A percentile compares a stretch with the other conserved stretches of the same genome.
These are phyloP conservation scores for Thamnaconus septentrionalis DNA, from an alignment of 2,113 vertebrate genomes.

Conservation along the genomic window DNA sequence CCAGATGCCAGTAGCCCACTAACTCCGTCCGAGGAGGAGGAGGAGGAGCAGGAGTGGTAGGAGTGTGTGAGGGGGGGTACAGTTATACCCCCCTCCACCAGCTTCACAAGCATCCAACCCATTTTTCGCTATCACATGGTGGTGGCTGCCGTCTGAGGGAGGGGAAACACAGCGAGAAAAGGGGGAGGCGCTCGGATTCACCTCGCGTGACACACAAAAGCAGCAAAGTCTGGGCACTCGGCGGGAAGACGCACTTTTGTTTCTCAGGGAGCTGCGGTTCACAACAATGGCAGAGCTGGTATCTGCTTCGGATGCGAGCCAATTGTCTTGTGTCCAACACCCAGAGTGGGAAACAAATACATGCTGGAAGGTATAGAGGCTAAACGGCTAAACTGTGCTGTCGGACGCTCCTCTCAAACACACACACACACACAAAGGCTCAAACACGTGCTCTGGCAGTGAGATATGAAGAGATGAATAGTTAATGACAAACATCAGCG, in stretches of 20 bases:
- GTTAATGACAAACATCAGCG: constrained; percentile 60
- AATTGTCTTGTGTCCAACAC: too few relatives aligned
- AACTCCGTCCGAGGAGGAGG: constrained; percentile 35
- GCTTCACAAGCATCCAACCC: constrained; percentile 24
- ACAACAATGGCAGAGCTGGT: too few relatives aligned
- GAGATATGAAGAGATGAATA: constrained; percentile 62
- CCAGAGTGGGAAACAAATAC: too few relatives aligned
- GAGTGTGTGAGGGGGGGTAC: constrained; percentile 35
- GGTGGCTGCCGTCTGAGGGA: constrained; percentile 14
- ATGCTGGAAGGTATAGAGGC: too few relatives aligned
- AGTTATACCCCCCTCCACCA: constrained; percentile 50
- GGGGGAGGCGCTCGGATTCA: constrained; percentile 28
- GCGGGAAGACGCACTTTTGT: too few relatives aligned
- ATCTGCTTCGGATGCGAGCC: too few relatives aligned
- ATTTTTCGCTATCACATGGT: constrained; percentile 1
- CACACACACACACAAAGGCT: constrained; percentile 1
- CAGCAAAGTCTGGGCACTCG: too few relatives aligned
- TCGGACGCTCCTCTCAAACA: too few relatives aligned
- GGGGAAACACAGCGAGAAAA: constrained; percentile 28
- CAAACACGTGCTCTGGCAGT: not conserved
- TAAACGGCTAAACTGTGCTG: too few relatives aligned
- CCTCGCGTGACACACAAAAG: too few relatives aligned
- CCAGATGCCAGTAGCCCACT: constrained; percentile 52
- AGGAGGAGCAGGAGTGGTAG: too few relatives aligned
- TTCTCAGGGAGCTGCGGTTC: too few relatives aligned